Evolutionary conservation across 2,888 invertebrate species (phyloP), one percentile per base, ranked within the genome.

Genomic region (Scotopteryx bipunctaria): DNA sequence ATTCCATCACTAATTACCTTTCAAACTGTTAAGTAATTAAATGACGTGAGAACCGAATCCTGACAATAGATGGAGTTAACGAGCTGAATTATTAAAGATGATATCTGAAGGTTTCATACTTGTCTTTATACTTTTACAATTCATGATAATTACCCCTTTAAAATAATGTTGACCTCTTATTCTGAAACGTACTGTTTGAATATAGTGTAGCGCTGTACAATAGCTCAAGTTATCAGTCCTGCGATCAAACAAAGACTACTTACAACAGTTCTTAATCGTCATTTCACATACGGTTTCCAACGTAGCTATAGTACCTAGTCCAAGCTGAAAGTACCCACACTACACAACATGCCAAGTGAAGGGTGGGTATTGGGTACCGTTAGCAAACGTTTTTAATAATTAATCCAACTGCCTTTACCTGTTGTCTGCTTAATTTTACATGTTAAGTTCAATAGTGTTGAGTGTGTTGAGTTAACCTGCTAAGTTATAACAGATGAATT

Each of bases 261-360:
- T 86, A 79, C 81, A 87, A 86, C 86, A 85, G 89, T 89, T 86
- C 80, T 87, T 89, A 88, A 88, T 89, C 87, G 83, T 82, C 86
- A 86, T 89, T 90, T 89, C 89, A 86, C 86, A 87, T 87, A 86
- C 85, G 73, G 81, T 84, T 83, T 84, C 85, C 72, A 44, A 78
- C 81, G 77, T 73, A 79, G 76, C 72, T 72, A 70, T 68, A 27
- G 74, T 73, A 75, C 64, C 61, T 76, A 71, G 75, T 77, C 75
- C 79, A 70, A 73, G 69, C 79, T 81, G 81, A 81, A 83, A 76
- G 72, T 69, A 63, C 55, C 42, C 36, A 47, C 44, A 40, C 11
- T 36, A 41, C 25, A 35, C 33, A 43, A 40, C 45, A 33, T 48
- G 42, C 41, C 16, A 45, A 45, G 57, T 51, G 56, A 55, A 61